Conservation (phyloP, 2,888 invertebrate genomes). For the Chrysolina oricalcia region DNA sequence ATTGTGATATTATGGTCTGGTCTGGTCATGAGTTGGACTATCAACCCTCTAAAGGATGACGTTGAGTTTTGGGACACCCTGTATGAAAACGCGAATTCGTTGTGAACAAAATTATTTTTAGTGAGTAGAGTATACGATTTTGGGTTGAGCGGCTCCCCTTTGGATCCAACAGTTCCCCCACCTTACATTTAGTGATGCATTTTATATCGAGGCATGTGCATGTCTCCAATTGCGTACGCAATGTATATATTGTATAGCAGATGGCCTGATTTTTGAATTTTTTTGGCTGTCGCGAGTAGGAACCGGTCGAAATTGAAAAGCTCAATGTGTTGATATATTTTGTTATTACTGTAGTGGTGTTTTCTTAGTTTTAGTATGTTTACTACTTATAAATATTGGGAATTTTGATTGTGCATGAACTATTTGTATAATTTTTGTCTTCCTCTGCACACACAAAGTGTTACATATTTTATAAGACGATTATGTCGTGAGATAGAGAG, state of each 20-base stretch:
- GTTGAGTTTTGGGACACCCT: too few relatives aligned
- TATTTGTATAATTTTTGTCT: slow-evolving; percentile 53
- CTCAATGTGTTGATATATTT: slow-evolving; percentile 56
- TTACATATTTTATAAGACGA: slow-evolving; percentile 29
- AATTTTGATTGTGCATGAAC: slow-evolving; percentile 53
- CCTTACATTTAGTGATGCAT: too few relatives aligned
- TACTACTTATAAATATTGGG: slow-evolving; percentile 40
- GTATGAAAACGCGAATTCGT: too few relatives aligned
- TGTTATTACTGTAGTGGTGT: slow-evolving; percentile 48
- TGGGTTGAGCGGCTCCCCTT: too few relatives aligned
- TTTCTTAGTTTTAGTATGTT: slow-evolving; percentile 48
- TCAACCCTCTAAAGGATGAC: too few relatives aligned
- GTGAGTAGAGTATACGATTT: too few relatives aligned
- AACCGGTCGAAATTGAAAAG: slow-evolving; percentile 52
- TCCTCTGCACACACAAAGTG: slow-evolving; percentile 53
- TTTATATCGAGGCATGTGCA: too few relatives aligned
- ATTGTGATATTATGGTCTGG: too few relatives aligned
- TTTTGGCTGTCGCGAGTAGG: slow-evolving; percentile 34
- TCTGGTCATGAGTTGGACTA: too few relatives aligned
- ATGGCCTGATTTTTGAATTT: slow-evolving; percentile 23
- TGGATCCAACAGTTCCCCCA: too few relatives aligned
- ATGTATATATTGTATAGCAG: neutral
- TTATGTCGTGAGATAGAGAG: slow-evolving; percentile 69
- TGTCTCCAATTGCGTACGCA: too few relatives aligned
- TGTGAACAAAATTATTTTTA: too few relatives aligned